Conservation (phyloP, 2,113 vertebrate species). For the Merops nubicus region DNA sequence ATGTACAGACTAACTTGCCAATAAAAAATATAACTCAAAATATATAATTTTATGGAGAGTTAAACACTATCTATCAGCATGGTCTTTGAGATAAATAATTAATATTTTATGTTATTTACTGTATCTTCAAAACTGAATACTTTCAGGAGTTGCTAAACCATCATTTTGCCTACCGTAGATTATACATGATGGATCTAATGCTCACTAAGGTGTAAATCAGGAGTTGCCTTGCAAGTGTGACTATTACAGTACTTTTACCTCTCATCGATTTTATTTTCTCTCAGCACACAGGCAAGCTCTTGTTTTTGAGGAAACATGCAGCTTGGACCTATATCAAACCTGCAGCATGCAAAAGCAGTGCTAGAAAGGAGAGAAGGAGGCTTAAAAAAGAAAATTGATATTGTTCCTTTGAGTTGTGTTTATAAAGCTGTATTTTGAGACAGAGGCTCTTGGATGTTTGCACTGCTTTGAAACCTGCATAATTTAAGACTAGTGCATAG, state of each 20-base stretch:
- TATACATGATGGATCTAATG: neutral
- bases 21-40: conserved; percentile 40
- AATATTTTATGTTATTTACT: conserved; percentile 42
- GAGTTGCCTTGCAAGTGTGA: neutral
- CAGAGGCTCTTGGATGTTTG: neutral
- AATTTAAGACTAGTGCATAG: neutral
- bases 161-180: neutral
- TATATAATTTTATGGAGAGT: conserved; percentile 13
- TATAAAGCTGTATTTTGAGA: neutral
- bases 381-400: neutral
- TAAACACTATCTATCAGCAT: conserved; percentile 14
- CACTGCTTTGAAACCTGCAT: neutral
- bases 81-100: neutral
- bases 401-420: neutral
- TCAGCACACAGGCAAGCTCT: neutral
- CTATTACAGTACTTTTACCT: neutral
- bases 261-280: neutral
- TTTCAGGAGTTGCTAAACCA: neutral
- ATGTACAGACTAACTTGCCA: conserved; percentile 9
- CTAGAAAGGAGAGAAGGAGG: neutral
- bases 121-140: neutral
- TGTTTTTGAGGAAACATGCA: neutral
- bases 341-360: neutral
- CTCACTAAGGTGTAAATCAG: neutral
- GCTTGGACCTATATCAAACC: neutral